Evolutionary conservation across 2,113 vertebrate genomes (phyloP), one percentile per base, ranked within the genome.

Genomic region (Sisor rabdophorus): DNA sequence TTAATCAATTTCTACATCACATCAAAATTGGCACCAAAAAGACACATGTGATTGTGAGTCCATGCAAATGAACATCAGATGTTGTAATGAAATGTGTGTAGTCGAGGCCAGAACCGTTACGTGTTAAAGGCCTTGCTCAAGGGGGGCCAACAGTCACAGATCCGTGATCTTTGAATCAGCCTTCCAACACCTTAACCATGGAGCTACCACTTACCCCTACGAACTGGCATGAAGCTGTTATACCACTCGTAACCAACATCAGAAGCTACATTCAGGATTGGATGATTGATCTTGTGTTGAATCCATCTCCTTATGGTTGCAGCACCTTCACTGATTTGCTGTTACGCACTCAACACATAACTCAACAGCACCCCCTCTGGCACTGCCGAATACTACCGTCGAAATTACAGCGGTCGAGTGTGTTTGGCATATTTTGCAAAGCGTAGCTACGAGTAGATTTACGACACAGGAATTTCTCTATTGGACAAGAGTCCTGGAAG

Each of bases 41-140:
- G 22, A 50, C 1, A 69, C 24, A 52, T 17, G 10, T 28, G 65
- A 50, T 47, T 69, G 47, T 20, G 65, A 69, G 48, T 52, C 19
- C 30, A 69, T 52, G 65, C 24, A 69, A 52, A 69, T 69, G 47
- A 69, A 24, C 24, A 28, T 28, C 65, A 28, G 40, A 67, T 48
- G 64, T 50, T 67, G 22, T 67, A 48, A 67, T 67, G 65, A 52
- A 16, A 52, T 16, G 17, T 69, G 65, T 30, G 47, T 52, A 52
- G 19, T 30, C 22, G 50, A 10, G 6, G 40, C 12, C 40, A 47
- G 47, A 50, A 3, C n/a, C n/a, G n/a, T n/a, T n/a, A n/a, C n/a
- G n/a, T 36, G 32, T 36, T 36, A 36, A 36, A 6, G 32, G 32
- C 6, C 32, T 36, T 36, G 2, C 32, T 6, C 6, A 2, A 36